Conservation (phyloP, 2,888 invertebrate genomes). For the Tiliacea aurago region DNA sequence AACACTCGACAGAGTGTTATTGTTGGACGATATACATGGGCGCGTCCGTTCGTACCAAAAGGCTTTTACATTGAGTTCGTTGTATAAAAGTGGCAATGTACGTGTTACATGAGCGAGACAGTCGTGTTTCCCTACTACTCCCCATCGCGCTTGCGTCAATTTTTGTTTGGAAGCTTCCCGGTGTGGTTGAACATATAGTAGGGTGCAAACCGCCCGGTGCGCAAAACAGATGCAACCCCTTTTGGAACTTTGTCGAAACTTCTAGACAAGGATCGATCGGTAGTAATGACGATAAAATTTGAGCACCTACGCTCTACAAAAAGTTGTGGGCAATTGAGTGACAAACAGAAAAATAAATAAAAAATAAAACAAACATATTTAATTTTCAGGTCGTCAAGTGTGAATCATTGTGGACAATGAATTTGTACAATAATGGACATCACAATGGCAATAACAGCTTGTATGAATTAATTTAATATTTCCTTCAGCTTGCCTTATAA, state of each 20-base stretch:
- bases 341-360: slow-evolving; percentile 5
- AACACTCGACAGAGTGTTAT: slow-evolving; percentile 27
- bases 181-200: slow-evolving; percentile 48
- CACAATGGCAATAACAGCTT: slow-evolving; percentile 75
- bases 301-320: slow-evolving; percentile 38
- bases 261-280: slow-evolving; percentile 31
- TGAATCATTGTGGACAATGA: slow-evolving; percentile 72
- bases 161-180: slow-evolving; percentile 63
- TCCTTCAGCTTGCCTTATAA: slow-evolving; percentile 74
- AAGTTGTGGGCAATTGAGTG: slow-evolving; percentile 15
- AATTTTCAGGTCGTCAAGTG: slow-evolving; percentile 62
- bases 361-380: slow-evolving; percentile 46
- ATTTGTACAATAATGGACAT: slow-evolving; percentile 67
- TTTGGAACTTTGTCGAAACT: slow-evolving; percentile 30
- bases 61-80: slow-evolving; percentile 24
- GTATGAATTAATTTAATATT: slow-evolving; percentile 72
- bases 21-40: slow-evolving; percentile 50
- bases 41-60: slow-evolving; percentile 48
- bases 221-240: slow-evolving; percentile 25
- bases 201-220: slow-evolving; percentile 31
- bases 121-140: slow-evolving; percentile 21
- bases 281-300: slow-evolving; percentile 19
- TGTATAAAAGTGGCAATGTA: slow-evolving; percentile 58
- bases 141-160: slow-evolving; percentile 57
- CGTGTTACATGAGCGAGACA: slow-evolving; percentile 24